Conservation (phyloP, 2,888 invertebrate genomes). For the Dryobotodes eremita region DNA sequence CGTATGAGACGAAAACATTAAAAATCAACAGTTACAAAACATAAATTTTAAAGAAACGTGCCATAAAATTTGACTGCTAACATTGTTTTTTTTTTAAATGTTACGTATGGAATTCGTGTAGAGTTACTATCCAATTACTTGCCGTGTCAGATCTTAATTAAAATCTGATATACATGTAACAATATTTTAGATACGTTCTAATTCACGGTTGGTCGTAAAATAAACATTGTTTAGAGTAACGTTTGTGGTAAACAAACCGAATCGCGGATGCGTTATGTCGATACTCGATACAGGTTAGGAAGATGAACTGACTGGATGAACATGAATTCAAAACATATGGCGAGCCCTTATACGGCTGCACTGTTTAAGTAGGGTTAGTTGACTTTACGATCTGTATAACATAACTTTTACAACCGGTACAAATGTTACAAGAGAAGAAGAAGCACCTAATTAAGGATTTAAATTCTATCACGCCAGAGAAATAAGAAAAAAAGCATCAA, state of each 20-base stretch:
- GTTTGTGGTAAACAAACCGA: slow-evolving; percentile 21
- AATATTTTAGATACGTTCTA: slow-evolving; percentile 44
- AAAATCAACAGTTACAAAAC: slow-evolving; percentile 51
- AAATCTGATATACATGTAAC: slow-evolving; percentile 45
- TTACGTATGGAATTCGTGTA: slow-evolving; percentile 49
- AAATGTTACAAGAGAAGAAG: slow-evolving; percentile 8
- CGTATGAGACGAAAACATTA: slow-evolving; percentile 45
- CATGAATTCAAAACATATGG: slow-evolving; percentile 48
- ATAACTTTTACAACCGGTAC: background rate
- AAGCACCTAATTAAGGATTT: background rate
- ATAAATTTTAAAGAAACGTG: slow-evolving; percentile 35
- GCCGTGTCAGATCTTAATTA: slow-evolving; percentile 53
- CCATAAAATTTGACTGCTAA: slow-evolving; percentile 44
- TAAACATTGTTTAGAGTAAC: slow-evolving; percentile 24
- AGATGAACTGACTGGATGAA: slow-evolving; percentile 38
- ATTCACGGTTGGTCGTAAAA: slow-evolving; percentile 36
- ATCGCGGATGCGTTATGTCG: slow-evolving; percentile 30
- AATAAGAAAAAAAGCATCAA: background rate
- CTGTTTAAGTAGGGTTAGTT: slow-evolving; percentile 28
- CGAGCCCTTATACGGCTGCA: slow-evolving; percentile 36
- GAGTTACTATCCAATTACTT: slow-evolving; percentile 51
- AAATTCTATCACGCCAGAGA: background rate
- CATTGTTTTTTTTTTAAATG: slow-evolving; percentile 33
- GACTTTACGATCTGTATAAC: slow-evolving; percentile 27
- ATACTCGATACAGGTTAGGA: slow-evolving; percentile 30